These are phyloP conservation scores for Zhuqinia jingwanae DNA, from an alignment of 2,888 invertebrate species.

Conservation along the genomic window DNA sequence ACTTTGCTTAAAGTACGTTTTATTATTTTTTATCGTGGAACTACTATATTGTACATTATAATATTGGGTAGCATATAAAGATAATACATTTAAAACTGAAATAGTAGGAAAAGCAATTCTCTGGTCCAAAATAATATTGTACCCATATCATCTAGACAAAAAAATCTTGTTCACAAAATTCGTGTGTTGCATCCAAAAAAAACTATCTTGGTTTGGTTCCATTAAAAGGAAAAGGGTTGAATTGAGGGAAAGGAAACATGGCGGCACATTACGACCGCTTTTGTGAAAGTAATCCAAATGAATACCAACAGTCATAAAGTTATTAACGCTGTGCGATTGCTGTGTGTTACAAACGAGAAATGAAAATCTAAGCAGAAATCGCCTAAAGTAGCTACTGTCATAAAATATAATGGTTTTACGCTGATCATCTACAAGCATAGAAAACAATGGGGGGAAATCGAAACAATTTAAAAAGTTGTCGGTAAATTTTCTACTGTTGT, in stretches of 20 bases:
- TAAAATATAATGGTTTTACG: background rate
- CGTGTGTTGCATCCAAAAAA: background rate
- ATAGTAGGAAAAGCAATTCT: background rate
- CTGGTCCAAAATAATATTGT: background rate
- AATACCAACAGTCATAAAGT: conserved; percentile 30
- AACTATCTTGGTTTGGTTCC: background rate
- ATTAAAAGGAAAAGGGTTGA: conserved; percentile 13
- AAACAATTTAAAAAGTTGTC: too few relatives aligned
- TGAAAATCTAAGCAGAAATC: too few relatives aligned
- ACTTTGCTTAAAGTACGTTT: background rate
- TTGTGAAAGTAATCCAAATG: conserved; percentile 31
- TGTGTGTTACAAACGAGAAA: background rate
- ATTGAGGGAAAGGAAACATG: conserved; percentile 42
- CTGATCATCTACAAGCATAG: too few relatives aligned
- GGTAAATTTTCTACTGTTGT: too few relatives aligned
- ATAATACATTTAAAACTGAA: background rate
- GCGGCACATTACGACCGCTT: background rate
- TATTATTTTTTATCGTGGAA: background rate
- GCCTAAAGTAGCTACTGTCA: background rate
- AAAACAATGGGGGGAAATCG: too few relatives aligned
- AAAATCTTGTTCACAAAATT: background rate
- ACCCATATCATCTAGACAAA: background rate
- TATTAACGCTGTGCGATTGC: conserved; percentile 22
- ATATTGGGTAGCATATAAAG: background rate
- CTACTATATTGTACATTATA: background rate